phyloP scores from a whole-genome alignment of 2,888 invertebrate genomes.

The Nomada lathburiana region DNA sequence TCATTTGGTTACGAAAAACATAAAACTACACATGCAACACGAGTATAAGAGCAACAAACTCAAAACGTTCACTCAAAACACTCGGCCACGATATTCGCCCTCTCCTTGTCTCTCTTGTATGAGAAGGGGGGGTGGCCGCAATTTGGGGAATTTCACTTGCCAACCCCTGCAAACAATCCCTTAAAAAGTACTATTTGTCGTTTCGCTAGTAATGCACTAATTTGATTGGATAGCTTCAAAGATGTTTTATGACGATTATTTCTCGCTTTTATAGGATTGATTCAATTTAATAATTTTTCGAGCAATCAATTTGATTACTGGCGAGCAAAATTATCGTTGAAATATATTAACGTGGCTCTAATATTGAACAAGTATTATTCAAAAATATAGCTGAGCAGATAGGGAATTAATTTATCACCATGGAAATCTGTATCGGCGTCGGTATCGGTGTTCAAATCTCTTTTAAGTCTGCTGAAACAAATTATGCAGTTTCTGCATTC shows the following conservation, averaged over 20 bases:
- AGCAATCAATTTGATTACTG: neutral
- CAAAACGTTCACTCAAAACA: constrained; percentile 61
- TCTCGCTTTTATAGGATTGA: neutral
- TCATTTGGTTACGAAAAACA: constrained; percentile 64
- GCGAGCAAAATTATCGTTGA: neutral
- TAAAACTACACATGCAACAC: constrained; percentile 57
- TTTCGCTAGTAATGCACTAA: neutral
- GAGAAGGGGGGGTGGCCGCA: neutral
- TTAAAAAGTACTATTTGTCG: neutral
- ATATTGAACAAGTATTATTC: neutral
- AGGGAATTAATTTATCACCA: neutral
- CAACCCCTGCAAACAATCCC: neutral
- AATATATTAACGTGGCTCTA: neutral
- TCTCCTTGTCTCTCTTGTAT: constrained; percentile 10
- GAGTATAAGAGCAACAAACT: constrained; percentile 45
- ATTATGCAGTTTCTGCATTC: neutral
- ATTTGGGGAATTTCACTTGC: constrained; percentile 14
- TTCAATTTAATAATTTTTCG: neutral
- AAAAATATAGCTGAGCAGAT: neutral
- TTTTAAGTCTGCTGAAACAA: neutral
- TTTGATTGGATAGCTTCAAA: constrained; percentile 7
- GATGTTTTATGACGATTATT: neutral
- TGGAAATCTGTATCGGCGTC: neutral
- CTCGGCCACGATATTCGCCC: constrained; percentile 51
- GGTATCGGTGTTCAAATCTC: neutral